Percentiles rank a stretch among this genome's conserved stretches.
phyloP scores from a whole-genome alignment of 1,140 invertebrate genomes.

The Watersipora subatra region DNA sequence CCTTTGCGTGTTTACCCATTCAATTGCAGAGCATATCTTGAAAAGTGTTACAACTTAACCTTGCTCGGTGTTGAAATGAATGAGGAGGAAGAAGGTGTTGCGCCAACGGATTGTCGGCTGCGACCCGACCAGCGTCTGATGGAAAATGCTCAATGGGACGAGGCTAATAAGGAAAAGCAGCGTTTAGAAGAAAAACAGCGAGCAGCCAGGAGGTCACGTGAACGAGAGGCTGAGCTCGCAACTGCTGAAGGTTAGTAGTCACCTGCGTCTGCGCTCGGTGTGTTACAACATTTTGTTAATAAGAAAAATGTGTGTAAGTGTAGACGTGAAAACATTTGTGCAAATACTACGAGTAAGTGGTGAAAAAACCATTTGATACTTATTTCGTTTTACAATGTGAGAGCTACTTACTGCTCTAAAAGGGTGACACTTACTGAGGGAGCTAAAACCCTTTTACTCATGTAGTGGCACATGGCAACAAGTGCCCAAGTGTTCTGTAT shows the following conservation, averaged over 20 bases:
- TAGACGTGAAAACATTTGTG: constrained; percentile 3
- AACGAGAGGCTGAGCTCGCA: constrained; percentile 65
- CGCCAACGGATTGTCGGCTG: constrained; percentile 84
- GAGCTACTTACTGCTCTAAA: no score
- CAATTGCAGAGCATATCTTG: constrained; percentile 52
- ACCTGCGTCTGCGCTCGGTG: background rate
- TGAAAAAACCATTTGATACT: no score
- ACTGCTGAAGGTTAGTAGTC: constrained; percentile 48
- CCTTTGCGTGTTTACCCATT: no score
- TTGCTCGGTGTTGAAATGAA: constrained; percentile 88
- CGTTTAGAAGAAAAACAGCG: constrained; percentile 88
- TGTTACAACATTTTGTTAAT: background rate
- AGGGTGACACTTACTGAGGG: no score
- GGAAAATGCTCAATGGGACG: constrained; percentile 91
- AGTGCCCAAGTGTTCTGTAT: no score
- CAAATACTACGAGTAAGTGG: constrained; percentile 6
- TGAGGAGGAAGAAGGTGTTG: constrained; percentile 77
- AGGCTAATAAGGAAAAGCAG: constrained; percentile 78
- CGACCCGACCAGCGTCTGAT: constrained; percentile 92
- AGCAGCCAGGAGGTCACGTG: constrained; percentile 44
- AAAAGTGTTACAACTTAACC: constrained; percentile 75
- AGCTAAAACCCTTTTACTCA: no score
- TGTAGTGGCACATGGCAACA: no score
- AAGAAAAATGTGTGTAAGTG: background rate
- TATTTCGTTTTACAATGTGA: no score